Base-by-base conservation (phyloP, 2,113 vertebrate genomes). In the Protobothrops flavoviridis region DNA sequence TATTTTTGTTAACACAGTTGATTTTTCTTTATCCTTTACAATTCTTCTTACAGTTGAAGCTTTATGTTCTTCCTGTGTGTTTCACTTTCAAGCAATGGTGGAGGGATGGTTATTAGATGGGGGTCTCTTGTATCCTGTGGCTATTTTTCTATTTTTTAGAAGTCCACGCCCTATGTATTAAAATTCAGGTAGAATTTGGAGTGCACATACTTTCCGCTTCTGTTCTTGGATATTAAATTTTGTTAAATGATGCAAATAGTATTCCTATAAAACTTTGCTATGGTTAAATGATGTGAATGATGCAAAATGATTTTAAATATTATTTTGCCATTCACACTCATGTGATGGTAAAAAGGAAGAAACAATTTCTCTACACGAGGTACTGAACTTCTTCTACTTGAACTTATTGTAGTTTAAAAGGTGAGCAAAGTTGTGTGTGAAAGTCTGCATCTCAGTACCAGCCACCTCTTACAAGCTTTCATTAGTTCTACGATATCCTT, bases 1-100 rank as follows among this genome's bases (percentile, higher is more conserved):
- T 89, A 74, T 45, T 95, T 93, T 85, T 94, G 5, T 55, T 1
- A 81, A 92, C 48, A 92, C 88, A 93, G 90, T 1, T 88, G 52
- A 86, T 93, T 23, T 88, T 0, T 69, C 93, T 94, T 92, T 88
- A 48, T 24, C 17, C 33, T 85, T 92, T 0, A 0, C 57, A 15
- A 23, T 94, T 91, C 3, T 91, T 92, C 3, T 94, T 5, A 90
- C 0, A 81, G 39, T 0, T 48, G 61, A 87, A 24, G 2, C 15
- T 93, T 94, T 85, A 1, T 20, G 91, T 94, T 92, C 6, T 0
- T 3, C 1, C 85, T 74, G 50, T 74, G 1, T 87, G 91, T 93
- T 91, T 24, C 3, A 85, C 0, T 89, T 93, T 89, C 85, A 88
- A 11, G 0, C 3, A 94, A 64, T 87, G 0, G 17, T 0, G 9